Evolutionary conservation across 2,797 vertebrate species (phyloP).

Genomic region (Sarcoramphus papa): DNA sequence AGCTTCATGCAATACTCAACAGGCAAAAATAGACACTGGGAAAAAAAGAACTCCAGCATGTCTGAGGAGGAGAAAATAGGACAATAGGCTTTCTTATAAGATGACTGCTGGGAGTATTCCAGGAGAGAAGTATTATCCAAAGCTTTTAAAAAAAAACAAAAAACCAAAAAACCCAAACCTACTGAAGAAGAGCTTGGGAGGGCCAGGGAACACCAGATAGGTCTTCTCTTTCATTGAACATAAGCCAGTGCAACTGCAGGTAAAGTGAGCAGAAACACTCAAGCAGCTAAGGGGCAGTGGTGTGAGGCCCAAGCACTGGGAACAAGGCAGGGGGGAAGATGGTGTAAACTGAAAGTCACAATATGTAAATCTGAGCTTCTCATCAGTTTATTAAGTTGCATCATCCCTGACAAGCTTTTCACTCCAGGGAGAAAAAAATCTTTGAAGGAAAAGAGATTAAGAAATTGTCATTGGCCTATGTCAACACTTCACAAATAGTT

Average conservation of each 20-base stretch:
- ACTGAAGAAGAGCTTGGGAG: background rate
- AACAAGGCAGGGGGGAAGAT: background rate
- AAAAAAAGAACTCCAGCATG: background rate
- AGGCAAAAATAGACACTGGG: background rate
- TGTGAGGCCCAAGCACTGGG: background rate
- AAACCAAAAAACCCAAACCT: background rate
- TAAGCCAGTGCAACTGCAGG: background rate
- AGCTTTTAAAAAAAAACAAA: background rate
- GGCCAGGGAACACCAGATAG: background rate
- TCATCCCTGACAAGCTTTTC: background rate
- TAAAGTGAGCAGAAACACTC: background rate
- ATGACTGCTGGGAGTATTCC: background rate
- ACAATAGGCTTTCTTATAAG: background rate
- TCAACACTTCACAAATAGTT: background rate
- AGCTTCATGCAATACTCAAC: background rate
- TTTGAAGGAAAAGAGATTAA: background rate
- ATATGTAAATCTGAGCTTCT: background rate
- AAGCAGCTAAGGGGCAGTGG: rapidly evolving
- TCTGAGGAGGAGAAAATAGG: background rate
- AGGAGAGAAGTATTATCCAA: background rate
- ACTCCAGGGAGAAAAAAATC: background rate
- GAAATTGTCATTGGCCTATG: background rate
- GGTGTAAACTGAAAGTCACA: background rate
- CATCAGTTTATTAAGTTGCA: rapidly evolving
- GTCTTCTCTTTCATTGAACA: background rate